phyloP scores from a whole-genome alignment of 2,888 invertebrate genomes.

The Eudasyphora cyanicolor region DNA sequence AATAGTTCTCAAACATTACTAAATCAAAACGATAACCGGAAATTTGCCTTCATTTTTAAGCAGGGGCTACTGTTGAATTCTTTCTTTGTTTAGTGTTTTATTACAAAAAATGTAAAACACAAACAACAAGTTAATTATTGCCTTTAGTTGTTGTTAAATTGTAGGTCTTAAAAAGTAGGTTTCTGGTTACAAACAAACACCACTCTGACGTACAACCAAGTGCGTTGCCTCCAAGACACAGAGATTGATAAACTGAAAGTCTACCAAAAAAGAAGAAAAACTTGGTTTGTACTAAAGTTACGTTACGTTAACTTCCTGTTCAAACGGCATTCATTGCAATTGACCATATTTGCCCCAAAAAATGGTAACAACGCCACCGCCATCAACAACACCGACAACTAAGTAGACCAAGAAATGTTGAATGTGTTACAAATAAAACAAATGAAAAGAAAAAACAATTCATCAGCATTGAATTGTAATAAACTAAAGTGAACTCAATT shows the following conservation, averaged over 20 bases:
- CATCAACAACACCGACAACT: background rate
- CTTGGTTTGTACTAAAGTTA: background rate
- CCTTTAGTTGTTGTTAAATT: constrained; percentile 19
- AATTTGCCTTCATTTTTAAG: constrained; percentile 29
- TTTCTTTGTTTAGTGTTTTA: constrained; percentile 13
- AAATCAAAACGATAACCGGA: constrained; percentile 33
- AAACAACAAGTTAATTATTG: constrained; percentile 25
- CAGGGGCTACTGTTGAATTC: background rate
- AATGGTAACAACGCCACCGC: background rate
- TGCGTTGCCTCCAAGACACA: background rate
- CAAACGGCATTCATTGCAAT: constrained; percentile 53
- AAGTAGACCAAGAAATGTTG: background rate
- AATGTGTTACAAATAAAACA: constrained; percentile 56
- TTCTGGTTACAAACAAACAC: constrained; percentile 24
- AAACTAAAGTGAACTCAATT: constrained; percentile 4
- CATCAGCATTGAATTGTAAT: background rate
- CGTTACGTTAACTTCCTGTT: constrained; percentile 62
- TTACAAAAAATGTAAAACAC: too few species aligned
- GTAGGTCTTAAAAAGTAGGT: constrained; percentile 28
- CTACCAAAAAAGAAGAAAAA: background rate
- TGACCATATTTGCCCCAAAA: constrained; percentile 38
- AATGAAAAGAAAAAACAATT: too few species aligned
- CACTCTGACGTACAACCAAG: background rate
- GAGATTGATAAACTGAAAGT: constrained; percentile 29
- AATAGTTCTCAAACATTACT: background rate